Conservation (phyloP, 2,113 vertebrate genomes). For the Cryptomyrus ogoouensis region DNA sequence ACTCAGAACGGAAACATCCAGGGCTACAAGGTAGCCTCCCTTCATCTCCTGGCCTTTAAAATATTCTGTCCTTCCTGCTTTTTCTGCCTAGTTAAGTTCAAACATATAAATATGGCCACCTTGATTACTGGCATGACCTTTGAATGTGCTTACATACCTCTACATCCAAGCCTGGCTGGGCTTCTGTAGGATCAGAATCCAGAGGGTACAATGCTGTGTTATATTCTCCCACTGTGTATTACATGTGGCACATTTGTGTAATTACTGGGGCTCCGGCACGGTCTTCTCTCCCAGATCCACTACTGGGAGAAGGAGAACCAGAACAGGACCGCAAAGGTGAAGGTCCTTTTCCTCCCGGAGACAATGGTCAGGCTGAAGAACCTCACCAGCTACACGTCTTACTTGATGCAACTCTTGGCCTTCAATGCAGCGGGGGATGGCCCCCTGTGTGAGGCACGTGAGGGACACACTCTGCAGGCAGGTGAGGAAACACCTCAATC, state of each 20-base stretch:
- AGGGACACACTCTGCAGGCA: slow-evolving; percentile 75
- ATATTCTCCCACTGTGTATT: not conserved
- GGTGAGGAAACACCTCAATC: slow-evolving; percentile 54
- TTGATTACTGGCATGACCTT: no score
- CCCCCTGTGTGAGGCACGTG: slow-evolving; percentile 70
- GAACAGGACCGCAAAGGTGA: slow-evolving; percentile 81
- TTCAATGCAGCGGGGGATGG: slow-evolving; percentile 89
- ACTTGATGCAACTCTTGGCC: slow-evolving; percentile 77
- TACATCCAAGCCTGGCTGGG: no score
- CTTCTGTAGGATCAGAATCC: not conserved
- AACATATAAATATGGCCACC: no score
- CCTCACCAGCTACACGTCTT: slow-evolving; percentile 81
- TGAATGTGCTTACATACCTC: no score
- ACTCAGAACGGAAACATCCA: no score
- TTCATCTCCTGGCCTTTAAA: no score
- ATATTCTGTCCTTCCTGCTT: no score
- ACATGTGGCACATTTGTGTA: not conserved
- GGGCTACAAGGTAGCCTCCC: no score
- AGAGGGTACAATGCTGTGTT: not conserved
- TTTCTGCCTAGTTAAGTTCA: no score
- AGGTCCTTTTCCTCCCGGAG: slow-evolving; percentile 83
- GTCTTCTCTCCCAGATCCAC: slow-evolving; percentile 64
- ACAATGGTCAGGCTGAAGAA: slow-evolving; percentile 72
- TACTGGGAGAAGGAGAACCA: slow-evolving; percentile 78
- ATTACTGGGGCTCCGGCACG: not conserved